Evolutionary conservation across 2,888 invertebrate species (phyloP).

Genomic region (Drosophila mulleri): DNA sequence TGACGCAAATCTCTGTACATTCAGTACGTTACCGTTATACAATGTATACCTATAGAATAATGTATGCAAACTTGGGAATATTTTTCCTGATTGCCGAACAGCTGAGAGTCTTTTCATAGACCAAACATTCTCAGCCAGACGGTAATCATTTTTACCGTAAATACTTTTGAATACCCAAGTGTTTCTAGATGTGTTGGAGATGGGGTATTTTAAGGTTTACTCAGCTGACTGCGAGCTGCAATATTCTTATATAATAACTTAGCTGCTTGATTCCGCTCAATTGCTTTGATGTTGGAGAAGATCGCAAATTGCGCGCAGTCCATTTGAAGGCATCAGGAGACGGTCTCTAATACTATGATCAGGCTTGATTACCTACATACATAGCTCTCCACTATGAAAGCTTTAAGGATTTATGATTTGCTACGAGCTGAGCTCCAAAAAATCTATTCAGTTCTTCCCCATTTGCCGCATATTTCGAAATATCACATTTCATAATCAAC

Average conservation of each 20-base stretch:
- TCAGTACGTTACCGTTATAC: background rate
- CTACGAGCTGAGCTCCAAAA: background rate
- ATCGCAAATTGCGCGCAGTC: background rate
- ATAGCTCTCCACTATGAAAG: background rate
- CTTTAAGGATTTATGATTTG: background rate
- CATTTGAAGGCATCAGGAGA: background rate
- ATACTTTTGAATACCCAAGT: too few species aligned
- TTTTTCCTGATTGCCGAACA: background rate
- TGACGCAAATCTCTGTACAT: background rate
- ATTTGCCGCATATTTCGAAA: background rate
- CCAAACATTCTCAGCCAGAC: background rate
- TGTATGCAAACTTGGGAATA: background rate
- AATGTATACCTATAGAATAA: background rate
- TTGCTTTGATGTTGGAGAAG: too few species aligned
- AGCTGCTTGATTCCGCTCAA: too few species aligned
- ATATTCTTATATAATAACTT: too few species aligned
- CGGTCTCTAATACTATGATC: background rate
- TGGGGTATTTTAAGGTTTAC: background rate
- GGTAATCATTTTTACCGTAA: background rate
- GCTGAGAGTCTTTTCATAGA: too few species aligned
- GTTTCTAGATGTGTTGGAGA: background rate
- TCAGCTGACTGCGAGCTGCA: background rate
- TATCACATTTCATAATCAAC: too few species aligned
- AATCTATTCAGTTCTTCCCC: background rate
- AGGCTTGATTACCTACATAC: background rate